Evolutionary conservation across 2,797 vertebrate species (phyloP).

Genomic region (Danio albolineatus): DNA sequence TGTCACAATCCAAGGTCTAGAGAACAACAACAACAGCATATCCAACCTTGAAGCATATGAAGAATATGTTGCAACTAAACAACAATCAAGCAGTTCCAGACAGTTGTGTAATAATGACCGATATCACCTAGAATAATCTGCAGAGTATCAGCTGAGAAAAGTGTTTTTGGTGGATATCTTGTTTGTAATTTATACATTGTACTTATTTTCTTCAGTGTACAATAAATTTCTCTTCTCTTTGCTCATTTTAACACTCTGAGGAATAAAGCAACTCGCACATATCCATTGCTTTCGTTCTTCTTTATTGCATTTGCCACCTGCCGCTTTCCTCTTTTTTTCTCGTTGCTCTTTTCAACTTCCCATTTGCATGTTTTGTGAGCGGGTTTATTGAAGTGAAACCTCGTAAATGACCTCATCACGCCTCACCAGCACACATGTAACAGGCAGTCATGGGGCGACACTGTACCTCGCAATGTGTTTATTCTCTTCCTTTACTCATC

Average conservation of each 20-base stretch:
- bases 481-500: constrained; percentile 73
- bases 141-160: too few species aligned
- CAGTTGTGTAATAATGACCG: too few species aligned
- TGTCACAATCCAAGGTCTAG: too few species aligned
- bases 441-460: constrained; percentile 50
- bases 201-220: background rate
- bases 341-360: constrained; percentile 35
- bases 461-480: constrained; percentile 74
- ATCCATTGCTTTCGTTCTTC: background rate
- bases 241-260: background rate
- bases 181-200: too few species aligned
- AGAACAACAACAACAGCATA: too few species aligned
- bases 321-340: constrained; percentile 1
- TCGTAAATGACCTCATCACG: constrained; percentile 68
- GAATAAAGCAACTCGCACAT: background rate
- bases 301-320: background rate
- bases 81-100: too few species aligned
- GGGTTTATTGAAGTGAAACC: constrained; percentile 74
- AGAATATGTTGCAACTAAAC: too few species aligned
- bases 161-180: too few species aligned
- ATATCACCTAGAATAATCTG: too few species aligned
- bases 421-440: constrained; percentile 16
- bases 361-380: constrained; percentile 67
- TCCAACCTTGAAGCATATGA: too few species aligned
- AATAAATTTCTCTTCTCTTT: background rate